phyloP scores from a whole-genome alignment of 2,797 vertebrate species.

The Eulemur mongoz region DNA sequence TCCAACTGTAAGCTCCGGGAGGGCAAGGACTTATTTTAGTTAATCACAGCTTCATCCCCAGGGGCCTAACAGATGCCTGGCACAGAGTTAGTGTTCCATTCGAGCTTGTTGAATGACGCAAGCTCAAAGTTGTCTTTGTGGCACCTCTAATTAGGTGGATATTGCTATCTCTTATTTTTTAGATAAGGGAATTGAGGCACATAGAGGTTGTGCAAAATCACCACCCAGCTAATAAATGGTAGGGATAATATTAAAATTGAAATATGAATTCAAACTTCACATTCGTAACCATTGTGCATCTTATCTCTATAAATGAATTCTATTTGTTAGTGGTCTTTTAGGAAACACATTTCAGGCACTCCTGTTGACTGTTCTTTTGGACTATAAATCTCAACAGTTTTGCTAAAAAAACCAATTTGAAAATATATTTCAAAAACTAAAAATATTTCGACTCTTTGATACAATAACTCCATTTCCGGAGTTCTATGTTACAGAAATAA shows the following conservation, averaged over 20 bases:
- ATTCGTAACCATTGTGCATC: background rate
- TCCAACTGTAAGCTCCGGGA: background rate
- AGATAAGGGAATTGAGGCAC: background rate
- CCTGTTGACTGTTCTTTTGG: background rate
- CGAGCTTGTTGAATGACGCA: background rate
- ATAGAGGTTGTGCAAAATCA: background rate
- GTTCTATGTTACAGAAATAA: background rate
- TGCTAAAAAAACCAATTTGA: background rate
- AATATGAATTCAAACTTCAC: background rate
- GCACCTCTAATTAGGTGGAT: background rate
- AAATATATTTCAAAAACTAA: background rate
- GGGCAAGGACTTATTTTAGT: background rate
- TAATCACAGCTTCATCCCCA: background rate
- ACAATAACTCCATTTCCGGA: background rate
- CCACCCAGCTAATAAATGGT: background rate
- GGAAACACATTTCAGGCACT: background rate
- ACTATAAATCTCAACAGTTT: background rate
- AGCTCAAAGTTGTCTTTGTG: background rate
- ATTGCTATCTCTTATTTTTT: background rate
- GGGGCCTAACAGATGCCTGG: background rate
- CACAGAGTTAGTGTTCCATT: background rate
- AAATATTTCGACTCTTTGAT: background rate
- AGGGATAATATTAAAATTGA: background rate
- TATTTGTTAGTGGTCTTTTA: background rate
- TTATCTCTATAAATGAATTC: background rate